These are phyloP conservation scores for Machaerirhynchus nigripectus DNA, from an alignment of 2,113 vertebrate species.

Conservation along the genomic window DNA sequence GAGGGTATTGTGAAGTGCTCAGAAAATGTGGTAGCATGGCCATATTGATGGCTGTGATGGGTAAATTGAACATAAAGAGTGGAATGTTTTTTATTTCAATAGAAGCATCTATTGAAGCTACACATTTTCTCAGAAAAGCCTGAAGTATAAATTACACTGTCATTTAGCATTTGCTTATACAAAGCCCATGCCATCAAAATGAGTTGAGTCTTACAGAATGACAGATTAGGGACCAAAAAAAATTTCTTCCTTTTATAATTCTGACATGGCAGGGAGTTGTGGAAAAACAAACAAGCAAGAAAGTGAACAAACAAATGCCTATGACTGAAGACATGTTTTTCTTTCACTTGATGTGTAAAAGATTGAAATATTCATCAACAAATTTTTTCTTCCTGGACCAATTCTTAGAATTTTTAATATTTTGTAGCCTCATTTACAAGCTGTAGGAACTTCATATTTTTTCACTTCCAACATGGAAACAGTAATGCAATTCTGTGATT, in stretches of 20 bases:
- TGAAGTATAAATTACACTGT: constrained; percentile 24
- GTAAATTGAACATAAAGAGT: not conserved
- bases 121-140: constrained; percentile 2
- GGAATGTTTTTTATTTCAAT: not conserved
- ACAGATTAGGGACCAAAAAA: not conserved
- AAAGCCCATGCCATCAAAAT: not conserved
- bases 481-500: not conserved
- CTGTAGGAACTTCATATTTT: not conserved
- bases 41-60: not conserved
- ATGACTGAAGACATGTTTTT: not conserved
- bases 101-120: not conserved
- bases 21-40: not conserved
- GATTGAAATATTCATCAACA: not conserved
- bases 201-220: not conserved
- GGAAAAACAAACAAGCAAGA: not conserved
- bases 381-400: not conserved
- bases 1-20: not conserved
- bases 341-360: not conserved
- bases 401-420: not conserved
- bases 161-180: not conserved
- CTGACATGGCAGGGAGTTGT: not conserved
- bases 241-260: not conserved
- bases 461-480: not conserved
- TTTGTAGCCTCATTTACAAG: not conserved
- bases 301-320: not conserved